Conservation (phyloP, 2,797 vertebrate genomes). For the Cirrhinus molitorella region DNA sequence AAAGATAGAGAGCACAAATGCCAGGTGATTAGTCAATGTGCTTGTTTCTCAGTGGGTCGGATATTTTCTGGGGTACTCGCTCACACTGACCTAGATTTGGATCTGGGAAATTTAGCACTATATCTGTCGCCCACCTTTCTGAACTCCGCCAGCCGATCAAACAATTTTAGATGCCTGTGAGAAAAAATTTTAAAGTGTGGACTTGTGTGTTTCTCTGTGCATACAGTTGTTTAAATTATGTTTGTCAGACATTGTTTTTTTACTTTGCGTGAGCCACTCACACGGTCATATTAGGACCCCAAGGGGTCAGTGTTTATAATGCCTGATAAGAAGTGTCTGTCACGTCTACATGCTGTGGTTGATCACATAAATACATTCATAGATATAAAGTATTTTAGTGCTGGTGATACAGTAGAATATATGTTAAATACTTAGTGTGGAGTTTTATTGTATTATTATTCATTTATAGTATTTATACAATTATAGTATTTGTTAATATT, state of each 20-base stretch:
- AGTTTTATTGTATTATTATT: not conserved
- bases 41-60: slow-evolving; percentile 60
- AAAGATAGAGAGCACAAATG: slow-evolving; percentile 55
- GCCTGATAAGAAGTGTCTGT: not conserved
- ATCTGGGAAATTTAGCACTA: slow-evolving; percentile 47
- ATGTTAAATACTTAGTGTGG: not conserved
- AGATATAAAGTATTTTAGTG: not conserved
- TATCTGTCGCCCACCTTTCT: slow-evolving; percentile 54
- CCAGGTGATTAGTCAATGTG: slow-evolving; percentile 64
- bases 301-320: not conserved
- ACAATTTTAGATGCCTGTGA: slow-evolving; percentile 60
- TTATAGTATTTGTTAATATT: not conserved
- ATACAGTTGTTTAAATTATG: not conserved
- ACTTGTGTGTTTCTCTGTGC: not conserved
- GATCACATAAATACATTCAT: not conserved
- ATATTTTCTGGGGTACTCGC: slow-evolving; percentile 61
- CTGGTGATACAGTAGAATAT: not conserved
- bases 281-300: not conserved
- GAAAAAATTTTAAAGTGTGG: slow-evolving; percentile 3
- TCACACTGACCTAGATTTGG: slow-evolving; percentile 74
- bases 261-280: not conserved
- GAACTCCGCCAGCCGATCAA: slow-evolving; percentile 41
- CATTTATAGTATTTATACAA: not conserved
- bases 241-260: not conserved
- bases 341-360: not conserved